Evolutionary conservation across 2,113 vertebrate genomes (phyloP), one percentile per base, ranked within the genome.

Genomic region (Mesoclemmys tuberculata): DNA sequence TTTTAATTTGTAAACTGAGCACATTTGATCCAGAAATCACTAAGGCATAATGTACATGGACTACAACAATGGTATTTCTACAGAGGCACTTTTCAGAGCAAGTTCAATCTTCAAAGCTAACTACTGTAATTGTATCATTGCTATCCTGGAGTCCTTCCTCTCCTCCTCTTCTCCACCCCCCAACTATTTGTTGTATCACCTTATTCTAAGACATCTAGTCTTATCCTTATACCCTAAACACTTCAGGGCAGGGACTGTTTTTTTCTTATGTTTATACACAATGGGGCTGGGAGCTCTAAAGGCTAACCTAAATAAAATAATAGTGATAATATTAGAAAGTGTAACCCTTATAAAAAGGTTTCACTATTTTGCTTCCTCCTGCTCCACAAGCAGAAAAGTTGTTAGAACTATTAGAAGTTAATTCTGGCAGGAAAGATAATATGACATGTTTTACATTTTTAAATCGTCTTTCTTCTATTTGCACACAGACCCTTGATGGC

Each of bases 221-320:
- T 21, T 68, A 52, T 5, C 48, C 81, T 90, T 56, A 10, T 9
- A 5, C 2, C 10, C 14, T 2, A 54, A 11, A 31, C 54, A 92
- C 46, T 51, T 79, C 2, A 56, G 52, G 41, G 54, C 35, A 89
- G 68, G 22, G 22, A n/a, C 10, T 78, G 24, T 8, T 89, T n/a
- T 81, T 27, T 54, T 31, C 51, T 95, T 49, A 38, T 78, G 22
- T n/a, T 84, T 78, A 54, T 80, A 64, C 26, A 52, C 16, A 35
- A 0, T 0, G 44, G 6, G 64, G 18, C 81, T 18, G 56, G 77
- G 18, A 27, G 2, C 54, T 93, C 44, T 8, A 2, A 24, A 27
- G 38, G 19, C 2, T 10, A 58, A 78, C 7, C 44, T 18, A 38
- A n/a, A 44, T 44, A 21, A 74, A 41, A 71, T 38, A 38, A 38